phyloP scores from a whole-genome alignment of 2,113 vertebrate species.

The Perccottus glenii region DNA sequence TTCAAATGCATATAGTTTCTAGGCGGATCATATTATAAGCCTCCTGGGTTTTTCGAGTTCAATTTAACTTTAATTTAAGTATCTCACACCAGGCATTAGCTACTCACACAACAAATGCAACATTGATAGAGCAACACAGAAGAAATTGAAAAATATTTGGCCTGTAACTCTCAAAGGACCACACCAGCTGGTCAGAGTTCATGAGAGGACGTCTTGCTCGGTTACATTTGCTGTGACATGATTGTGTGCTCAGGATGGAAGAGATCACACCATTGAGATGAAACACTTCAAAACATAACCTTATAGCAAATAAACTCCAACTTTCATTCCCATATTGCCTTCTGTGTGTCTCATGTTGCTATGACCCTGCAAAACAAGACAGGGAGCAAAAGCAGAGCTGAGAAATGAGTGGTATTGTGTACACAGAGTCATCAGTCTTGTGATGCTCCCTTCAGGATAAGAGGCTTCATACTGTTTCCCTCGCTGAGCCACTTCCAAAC shows the following conservation, averaged over 20 bases:
- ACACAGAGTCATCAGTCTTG: neutral
- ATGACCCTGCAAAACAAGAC: neutral
- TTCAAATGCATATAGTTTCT: too few species aligned
- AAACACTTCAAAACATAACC: constrained; percentile 30
- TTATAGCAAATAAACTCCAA: constrained; percentile 12
- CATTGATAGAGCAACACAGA: neutral
- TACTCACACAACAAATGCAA: neutral
- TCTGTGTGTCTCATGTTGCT: neutral
- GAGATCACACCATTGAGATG: constrained; percentile 21
- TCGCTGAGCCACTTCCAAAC: constrained; percentile 12
- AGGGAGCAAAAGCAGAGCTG: constrained; percentile 11
- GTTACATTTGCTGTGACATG: neutral
- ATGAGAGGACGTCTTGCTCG: constrained; percentile 1
- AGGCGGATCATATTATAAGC: too few species aligned
- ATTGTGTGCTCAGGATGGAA: constrained; percentile 20
- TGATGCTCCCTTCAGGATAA: constrained; percentile 11
- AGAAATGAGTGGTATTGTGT: constrained; percentile 23
- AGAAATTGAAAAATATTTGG: neutral
- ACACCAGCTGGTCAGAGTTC: constrained; percentile 16
- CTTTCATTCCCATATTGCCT: constrained; percentile 9
- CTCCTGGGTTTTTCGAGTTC: too few species aligned
- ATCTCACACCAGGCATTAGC: too few species aligned
- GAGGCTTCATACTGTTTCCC: constrained; percentile 22
- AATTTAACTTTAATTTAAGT: too few species aligned
- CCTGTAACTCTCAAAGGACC: neutral